Percentiles rank a stretch among this genome's conserved stretches.
These are phyloP conservation scores for Eclectus roratus DNA, from an alignment of 2,113 vertebrate species.

Conservation along the genomic window DNA sequence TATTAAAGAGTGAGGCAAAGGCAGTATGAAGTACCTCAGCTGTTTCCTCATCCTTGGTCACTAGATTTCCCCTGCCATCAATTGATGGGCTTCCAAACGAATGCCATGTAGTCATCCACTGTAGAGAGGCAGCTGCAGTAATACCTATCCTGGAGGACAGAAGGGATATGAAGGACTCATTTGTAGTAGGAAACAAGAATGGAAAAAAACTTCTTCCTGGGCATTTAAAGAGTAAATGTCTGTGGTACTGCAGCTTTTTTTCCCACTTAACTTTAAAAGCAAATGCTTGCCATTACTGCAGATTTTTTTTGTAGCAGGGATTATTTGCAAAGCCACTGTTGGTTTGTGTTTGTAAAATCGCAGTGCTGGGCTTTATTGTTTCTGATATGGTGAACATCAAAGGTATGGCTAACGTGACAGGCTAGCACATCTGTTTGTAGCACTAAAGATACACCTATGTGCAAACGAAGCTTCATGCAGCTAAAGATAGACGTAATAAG, in stretches of 20 bases:
- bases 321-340: not conserved
- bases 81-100: not conserved
- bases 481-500: not conserved
- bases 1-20: not conserved
- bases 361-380: slow-evolving; percentile 31
- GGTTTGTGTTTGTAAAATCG: not conserved
- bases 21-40: not conserved
- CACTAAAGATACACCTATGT: not conserved
- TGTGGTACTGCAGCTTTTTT: not conserved
- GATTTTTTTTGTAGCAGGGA: not conserved
- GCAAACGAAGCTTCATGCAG: not conserved
- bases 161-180: not conserved
- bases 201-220: not conserved
- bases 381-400: slow-evolving; percentile 39
- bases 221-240: not conserved
- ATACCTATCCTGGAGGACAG: not conserved
- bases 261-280: not conserved
- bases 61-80: not conserved
- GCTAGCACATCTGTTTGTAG: not conserved
- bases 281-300: not conserved
- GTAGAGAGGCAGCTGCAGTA: not conserved
- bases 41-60: not conserved
- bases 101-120: not conserved
- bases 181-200: not conserved
- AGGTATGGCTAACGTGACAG: not conserved